Percentiles rank a stretch among this genome's conserved stretches.
Evolutionary conservation across 2,797 vertebrate genomes (phyloP).

Genomic region (Somateria mollissima): DNA sequence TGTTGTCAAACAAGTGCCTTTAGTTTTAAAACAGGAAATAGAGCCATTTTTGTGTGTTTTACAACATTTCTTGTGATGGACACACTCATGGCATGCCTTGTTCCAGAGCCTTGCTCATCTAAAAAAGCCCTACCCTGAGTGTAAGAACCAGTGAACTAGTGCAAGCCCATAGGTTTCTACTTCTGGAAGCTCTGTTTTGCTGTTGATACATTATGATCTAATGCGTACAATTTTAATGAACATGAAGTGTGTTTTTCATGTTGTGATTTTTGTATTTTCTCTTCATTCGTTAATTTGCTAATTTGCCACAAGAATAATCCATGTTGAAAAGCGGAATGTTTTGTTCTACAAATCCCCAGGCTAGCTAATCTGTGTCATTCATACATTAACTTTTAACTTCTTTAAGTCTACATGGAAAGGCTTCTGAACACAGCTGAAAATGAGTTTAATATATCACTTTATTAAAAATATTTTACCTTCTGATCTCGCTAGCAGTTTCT

Average conservation of each 20-base stretch:
- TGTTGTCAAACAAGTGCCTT: not conserved
- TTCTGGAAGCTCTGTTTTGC: not conserved
- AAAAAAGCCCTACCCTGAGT: not conserved
- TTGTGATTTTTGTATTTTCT: not conserved
- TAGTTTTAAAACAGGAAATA: constrained; percentile 12
- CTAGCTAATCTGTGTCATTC: not conserved
- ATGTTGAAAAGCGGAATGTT: not conserved
- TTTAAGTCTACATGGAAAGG: not conserved
- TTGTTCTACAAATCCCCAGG: not conserved
- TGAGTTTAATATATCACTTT: not conserved
- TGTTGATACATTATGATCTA: not conserved
- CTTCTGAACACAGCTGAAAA: constrained; percentile 2
- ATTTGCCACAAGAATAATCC: not conserved
- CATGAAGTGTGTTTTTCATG: not conserved
- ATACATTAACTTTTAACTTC: not conserved
- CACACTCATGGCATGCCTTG: not conserved
- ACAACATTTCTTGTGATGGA: not conserved
- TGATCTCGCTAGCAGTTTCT: constrained; percentile 12
- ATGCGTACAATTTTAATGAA: not conserved
- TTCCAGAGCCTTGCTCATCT: not conserved
- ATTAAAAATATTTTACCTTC: not conserved
- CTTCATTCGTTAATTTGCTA: not conserved
- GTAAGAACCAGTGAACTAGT: not conserved
- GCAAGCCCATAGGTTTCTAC: not conserved
- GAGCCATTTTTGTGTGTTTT: not conserved